Base-by-base conservation (phyloP, 1,140 invertebrate genomes). In the Drosophila busckii region DNA sequence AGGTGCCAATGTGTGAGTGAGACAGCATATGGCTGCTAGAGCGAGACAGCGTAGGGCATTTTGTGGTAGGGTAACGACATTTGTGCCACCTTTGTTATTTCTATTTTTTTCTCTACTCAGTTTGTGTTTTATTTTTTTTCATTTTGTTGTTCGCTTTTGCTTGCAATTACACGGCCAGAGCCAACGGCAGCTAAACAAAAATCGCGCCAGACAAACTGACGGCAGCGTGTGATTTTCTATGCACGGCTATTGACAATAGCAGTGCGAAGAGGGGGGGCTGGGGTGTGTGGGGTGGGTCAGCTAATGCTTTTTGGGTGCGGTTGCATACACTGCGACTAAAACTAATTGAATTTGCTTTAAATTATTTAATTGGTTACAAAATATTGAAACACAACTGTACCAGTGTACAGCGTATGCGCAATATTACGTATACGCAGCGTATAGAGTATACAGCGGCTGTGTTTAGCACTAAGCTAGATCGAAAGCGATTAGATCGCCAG, bases 191-290 rank as follows among this genome's bases (percentile, higher is more conserved):
- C 62, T 56, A 63, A 75, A 54, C 70, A 53, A 42, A 73, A 78
- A 80, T 80, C 73, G 73, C 73, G 73, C 73, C 68, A 78, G 73
- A 78, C 73, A 73, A 73, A 40, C 68, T 78, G 73, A 80, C 73
- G 73, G 73, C 73, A 78, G 40, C 73, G 73, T 78, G 73, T 71
- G 73, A 78, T 78, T 78, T 78, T 71, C 22, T 68, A 48, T 66
- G 25, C 59, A 59, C 66, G 17, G 64, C 42, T 16, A 16, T 34
- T 61, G 46, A 38, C 22, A 42, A 28, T 46, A 31, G 19, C 23
- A 10, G 50, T 34, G 7, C 19, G 35, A 31, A 26, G 17, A 23
- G 34, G 32, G 28, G 20, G 9, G 44, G 20, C 46, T 38, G 17
- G 20, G 46, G 23, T n/a, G 8, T 15, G 6, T 1, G 49, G 15